Evolutionary conservation across 2,797 vertebrate species (phyloP).

Genomic region (Cheirogaleus major): DNA sequence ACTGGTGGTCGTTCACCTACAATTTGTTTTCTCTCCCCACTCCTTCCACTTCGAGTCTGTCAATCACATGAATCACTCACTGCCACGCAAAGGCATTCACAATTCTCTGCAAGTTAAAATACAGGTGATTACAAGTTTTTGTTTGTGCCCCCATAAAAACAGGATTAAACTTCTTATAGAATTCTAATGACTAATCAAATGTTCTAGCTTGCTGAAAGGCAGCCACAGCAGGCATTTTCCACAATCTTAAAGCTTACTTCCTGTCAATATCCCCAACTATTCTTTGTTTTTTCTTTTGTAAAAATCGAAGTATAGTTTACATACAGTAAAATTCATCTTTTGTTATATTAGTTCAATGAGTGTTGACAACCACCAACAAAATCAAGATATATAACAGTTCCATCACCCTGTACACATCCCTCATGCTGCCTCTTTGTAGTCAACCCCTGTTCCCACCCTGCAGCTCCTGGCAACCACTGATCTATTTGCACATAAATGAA

Average conservation of each 20-base stretch:
- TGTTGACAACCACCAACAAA: conserved; percentile 38
- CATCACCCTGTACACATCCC: background rate
- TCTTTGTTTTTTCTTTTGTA: conserved; percentile 2
- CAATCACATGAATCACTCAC: background rate
- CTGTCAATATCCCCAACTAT: background rate
- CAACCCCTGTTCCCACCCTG: background rate
- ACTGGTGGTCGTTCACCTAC: background rate
- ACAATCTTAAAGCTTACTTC: conserved; percentile 9
- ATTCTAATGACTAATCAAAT: conserved; percentile 31
- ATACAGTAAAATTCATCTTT: conserved; percentile 1
- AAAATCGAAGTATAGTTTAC: conserved; percentile 21
- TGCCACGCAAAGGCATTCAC: conserved; percentile 37
- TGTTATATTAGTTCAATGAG: background rate
- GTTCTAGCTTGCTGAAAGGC: background rate
- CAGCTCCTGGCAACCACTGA: background rate
- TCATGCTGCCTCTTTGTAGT: background rate
- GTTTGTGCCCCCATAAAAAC: background rate
- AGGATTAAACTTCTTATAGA: background rate
- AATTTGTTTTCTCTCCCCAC: background rate
- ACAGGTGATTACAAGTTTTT: background rate
- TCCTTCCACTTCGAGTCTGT: background rate
- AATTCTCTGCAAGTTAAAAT: conserved; percentile 23
- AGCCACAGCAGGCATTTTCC: background rate
- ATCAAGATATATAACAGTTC: conserved; percentile 8
- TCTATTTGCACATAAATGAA: conserved; percentile 23